A percentile compares a stretch with the other conserved stretches of the same genome.
Conservation (phyloP, 2,113 vertebrate genomes). For the Hymenochirus boettgeri region DNA sequence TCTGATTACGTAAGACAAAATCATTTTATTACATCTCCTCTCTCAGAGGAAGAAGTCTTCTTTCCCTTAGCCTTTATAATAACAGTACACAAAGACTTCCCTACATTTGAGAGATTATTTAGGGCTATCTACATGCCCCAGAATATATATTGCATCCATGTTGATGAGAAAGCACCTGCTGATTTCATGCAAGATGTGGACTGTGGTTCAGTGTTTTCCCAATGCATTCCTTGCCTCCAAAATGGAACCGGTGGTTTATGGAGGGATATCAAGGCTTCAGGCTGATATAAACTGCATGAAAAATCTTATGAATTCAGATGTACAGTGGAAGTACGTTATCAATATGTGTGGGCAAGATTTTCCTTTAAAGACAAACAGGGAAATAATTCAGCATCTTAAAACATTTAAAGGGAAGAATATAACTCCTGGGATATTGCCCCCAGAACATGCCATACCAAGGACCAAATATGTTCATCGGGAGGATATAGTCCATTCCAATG, state of each 20-base stretch:
- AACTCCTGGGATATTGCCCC: constrained; percentile 57
- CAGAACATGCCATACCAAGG: not conserved
- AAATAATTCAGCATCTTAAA: constrained; percentile 55
- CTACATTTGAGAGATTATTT: constrained; percentile 56
- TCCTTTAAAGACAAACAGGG: constrained; percentile 59
- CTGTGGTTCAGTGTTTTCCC: constrained; percentile 52
- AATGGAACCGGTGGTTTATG: constrained; percentile 49
- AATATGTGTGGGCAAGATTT: constrained; percentile 66
- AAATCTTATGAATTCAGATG: constrained; percentile 44
- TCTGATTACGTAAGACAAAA: constrained; percentile 30
- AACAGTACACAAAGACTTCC: constrained; percentile 58
- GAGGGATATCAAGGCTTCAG: constrained; percentile 49
- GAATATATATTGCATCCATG: constrained; percentile 61
- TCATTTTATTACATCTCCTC: constrained; percentile 50
- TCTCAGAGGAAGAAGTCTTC: constrained; percentile 51
- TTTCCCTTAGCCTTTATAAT: constrained; percentile 58
- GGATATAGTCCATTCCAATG: constrained; percentile 4
- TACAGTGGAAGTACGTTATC: constrained; percentile 53
- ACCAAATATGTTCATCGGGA: constrained; percentile 52
- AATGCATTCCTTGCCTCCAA: constrained; percentile 54
- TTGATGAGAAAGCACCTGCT: constrained; percentile 50
- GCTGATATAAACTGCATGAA: constrained; percentile 58
- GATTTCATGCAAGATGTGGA: constrained; percentile 41
- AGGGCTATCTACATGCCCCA: constrained; percentile 58
- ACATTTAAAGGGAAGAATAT: constrained; percentile 55